phyloP scores from a whole-genome alignment of 2,113 vertebrate species.

The Rhinoderma darwinii region DNA sequence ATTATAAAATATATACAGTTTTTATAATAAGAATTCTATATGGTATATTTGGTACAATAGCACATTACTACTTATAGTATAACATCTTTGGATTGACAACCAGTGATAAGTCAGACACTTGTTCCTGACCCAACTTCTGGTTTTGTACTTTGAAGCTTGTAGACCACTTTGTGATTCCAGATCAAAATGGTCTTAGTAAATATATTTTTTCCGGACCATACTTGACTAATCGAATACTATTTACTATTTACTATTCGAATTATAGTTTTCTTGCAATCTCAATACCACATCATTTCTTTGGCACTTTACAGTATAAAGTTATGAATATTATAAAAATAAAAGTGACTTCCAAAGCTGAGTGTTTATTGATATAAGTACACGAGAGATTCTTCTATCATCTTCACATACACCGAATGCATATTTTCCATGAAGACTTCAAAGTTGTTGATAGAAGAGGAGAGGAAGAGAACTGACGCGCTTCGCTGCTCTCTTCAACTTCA shows the following conservation, averaged over 20 bases:
- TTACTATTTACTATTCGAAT: background rate
- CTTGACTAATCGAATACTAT: background rate
- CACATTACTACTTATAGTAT: too few species aligned
- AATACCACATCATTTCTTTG: too few species aligned
- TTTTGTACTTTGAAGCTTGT: too few species aligned
- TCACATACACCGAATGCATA: background rate
- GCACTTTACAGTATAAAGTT: background rate
- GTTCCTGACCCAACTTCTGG: too few species aligned
- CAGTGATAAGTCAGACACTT: too few species aligned
- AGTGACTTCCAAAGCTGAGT: background rate
- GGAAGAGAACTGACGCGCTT: constrained; percentile 1
- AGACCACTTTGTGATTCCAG: too few species aligned
- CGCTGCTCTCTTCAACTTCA: background rate
- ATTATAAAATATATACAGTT: too few species aligned
- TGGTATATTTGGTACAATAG: too few species aligned
- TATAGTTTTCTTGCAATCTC: background rate
- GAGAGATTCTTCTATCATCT: constrained; percentile 2
- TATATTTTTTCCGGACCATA: background rate
- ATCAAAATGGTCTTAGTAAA: background rate
- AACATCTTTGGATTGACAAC: too few species aligned
- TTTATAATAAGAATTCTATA: too few species aligned
- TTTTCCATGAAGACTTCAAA: constrained; percentile 33
- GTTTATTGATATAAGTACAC: background rate
- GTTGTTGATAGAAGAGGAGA: constrained; percentile 8
- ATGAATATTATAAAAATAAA: background rate